Evolutionary conservation across 2,113 vertebrate species (phyloP), one percentile per base, ranked within the genome.

Genomic region (Platycercus adscitus): DNA sequence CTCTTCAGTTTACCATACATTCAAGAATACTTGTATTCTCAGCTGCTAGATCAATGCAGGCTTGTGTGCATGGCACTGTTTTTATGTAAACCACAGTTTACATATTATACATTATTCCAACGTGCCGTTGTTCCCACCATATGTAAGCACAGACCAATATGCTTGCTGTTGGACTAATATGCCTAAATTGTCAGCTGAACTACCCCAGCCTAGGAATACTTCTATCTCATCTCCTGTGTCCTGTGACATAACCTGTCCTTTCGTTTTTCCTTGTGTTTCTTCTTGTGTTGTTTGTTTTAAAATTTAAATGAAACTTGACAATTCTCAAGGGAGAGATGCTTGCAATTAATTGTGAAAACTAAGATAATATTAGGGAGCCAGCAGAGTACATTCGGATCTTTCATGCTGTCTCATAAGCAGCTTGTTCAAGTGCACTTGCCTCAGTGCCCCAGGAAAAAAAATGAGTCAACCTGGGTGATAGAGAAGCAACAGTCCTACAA

Each of bases 71-170:
- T 2, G 5, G 14, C 37, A 15, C 5, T 50, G 41, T 17, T 69
- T 61, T 65, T 25, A 78, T 41, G 20, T 29, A 49, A 64, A 61
- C 14, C 14, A 4, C 16, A 39, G 41, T 66, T 77, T 43, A 13
- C 24, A 11, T 3, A 17, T 4, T 18, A 26, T 28, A 9, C 3
- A 1, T 69, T 33, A 47, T 41, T 88, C 19, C 31, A 58, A 6
- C 3, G 6, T 68, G 28, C 11, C 2, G 0, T 53, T 66, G 3
- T 14, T 81, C 43, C 33, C 11, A 41, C 17, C 3, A 2, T 24
- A 28, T 9, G 2, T n/a, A 23, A 33, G n/a, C 25, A 56, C 29
- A 69, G 66, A 76, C 6, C 13, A 64, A 17, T 15, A 13, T 8
- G 4, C 25, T 21, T 75, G 13, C 11, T 72, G 37, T 47, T 31